Evolutionary conservation across 2,888 invertebrate genomes (phyloP), one percentile per base, ranked within the genome.

Genomic region (Norana najaformis): DNA sequence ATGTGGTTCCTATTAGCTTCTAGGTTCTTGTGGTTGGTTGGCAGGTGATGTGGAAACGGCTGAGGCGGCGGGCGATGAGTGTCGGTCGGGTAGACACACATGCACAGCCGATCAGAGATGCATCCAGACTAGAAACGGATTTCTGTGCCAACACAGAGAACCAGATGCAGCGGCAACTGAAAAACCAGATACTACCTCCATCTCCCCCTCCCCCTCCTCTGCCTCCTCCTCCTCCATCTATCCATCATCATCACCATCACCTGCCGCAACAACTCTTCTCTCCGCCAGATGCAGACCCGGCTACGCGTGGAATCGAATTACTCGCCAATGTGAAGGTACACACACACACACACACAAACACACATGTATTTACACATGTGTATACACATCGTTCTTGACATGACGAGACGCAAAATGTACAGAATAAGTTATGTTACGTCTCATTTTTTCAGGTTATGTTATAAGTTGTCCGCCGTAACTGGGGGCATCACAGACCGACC

Each of bases 261-360:
- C 85, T 37, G 85, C 36, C 34, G n/a, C 85, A 36, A 37, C 37
- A 35, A 85, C 85, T 85, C 85, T 36, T 85, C 85, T 23, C 35
- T 23, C 85, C 14, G 30, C 20, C 18, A 85, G 85, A 85, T 85
- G 85, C 85, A 85, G 85, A 37, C 85, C 35, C 11, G 85, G 85
- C 20, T 85, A 85, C 85, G 85, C 85, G 69, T 92, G 90, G 90
- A 91, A 93, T 91, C 90, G 91, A 34, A 89, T 83, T n/a, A 91
- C 91, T 47, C 91, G 91, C 36, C 89, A 88, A 30, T 94, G 94
- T 91, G 92, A 93, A 92, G 94, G 94, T 94, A 93, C 11, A 39
- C 30, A 69, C 13, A 11, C 30, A 4, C n/a, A n/a, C 69, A n/a
- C 69, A 69, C 8, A n/a, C 11, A 1, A 88, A 38, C n/a, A 69